Percentiles rank a stretch among this genome's conserved stretches.
Evolutionary conservation across 2,888 invertebrate species (phyloP).

Genomic region (Papilio demoleus): DNA sequence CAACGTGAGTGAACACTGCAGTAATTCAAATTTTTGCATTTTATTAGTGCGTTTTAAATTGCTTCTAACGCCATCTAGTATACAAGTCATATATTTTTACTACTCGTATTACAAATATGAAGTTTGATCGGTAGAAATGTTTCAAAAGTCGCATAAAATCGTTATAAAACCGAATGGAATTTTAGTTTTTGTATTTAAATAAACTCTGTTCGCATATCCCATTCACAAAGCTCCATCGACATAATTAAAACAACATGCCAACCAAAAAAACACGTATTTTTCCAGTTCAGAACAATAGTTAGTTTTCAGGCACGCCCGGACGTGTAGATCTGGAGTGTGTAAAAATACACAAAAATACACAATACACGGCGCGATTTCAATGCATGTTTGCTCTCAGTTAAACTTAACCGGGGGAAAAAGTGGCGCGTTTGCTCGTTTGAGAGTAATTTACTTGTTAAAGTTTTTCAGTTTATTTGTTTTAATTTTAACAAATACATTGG

Average conservation of each 20-base stretch:
- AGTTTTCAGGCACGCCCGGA: conserved; percentile 10
- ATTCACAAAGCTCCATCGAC: conserved; percentile 2
- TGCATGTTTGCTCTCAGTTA: conserved; percentile 14
- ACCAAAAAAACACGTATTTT: neutral
- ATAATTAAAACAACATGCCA: conserved; percentile 14
- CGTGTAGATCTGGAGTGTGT: conserved; percentile 4
- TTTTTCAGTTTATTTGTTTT: neutral
- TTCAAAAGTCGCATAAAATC: neutral
- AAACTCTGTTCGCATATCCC: neutral
- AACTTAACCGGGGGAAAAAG: conserved; percentile 17
- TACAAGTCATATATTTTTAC: neutral
- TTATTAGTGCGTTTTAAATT: neutral
- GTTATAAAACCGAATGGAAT: neutral
- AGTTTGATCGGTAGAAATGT: no score
- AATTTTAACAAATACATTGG: neutral
- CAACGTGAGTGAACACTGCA: no score
- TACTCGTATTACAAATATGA: neutral
- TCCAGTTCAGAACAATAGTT: conserved; percentile 3
- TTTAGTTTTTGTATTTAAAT: neutral
- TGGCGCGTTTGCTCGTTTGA: neutral
- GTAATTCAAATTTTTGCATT: neutral
- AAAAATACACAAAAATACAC: conserved; percentile 5
- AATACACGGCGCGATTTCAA: neutral
- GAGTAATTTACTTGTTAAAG: conserved; percentile 1
- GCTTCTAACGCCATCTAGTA: neutral